Base-by-base conservation (phyloP, 2,113 vertebrate genomes). In the Elachura formosa region DNA sequence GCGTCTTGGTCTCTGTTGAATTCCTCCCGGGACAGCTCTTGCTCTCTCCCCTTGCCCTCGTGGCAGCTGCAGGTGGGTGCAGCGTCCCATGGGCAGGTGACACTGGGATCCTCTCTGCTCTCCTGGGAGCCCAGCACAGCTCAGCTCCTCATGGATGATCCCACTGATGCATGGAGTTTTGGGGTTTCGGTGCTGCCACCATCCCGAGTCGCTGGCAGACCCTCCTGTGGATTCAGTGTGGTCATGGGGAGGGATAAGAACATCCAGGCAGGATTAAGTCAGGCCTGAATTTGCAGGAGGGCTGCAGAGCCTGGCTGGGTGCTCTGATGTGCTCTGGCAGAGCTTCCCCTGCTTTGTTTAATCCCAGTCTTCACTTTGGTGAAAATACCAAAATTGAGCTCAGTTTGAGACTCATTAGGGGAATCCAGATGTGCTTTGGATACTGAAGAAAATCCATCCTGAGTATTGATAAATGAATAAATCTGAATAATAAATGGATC, bases 271-370 rank as follows among this genome's bases (percentile, higher is more conserved):
- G 23, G 71, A 38, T 21, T 4, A 22, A 40, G 51, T 19, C 11
- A 0, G 8, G 45, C 49, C 46, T 74, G 41, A 61, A 24, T 78
- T 22, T 28, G 74, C 48, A 4, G 38, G 22, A 22, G 66, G 61
- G 66, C 5, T 15, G 1, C 0, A 1, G 33, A 68, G 43, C 58
- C 71, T 1, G 0, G n/a, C 13, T 25, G 51, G 38, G 20, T 22
- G 43, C 29, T 41, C 31, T 6, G 11, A 41, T 68, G 49, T n/a
- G 78, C 61, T 46, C 49, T 24, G 68, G n/a, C 46, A 29, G 16
- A 34, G 49, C 46, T 45, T 51, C 5, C 14, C 7, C 25, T 46
- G 22, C 40, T 34, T 31, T 36, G 19, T 26, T 46, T 58, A 20
- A 13, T 13, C 45, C 8, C 59, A 76, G 6, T 58, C 29, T 71